Evolutionary conservation across 2,113 vertebrate species (phyloP), one percentile per base, ranked within the genome.

Genomic region (Noturus placidus): DNA sequence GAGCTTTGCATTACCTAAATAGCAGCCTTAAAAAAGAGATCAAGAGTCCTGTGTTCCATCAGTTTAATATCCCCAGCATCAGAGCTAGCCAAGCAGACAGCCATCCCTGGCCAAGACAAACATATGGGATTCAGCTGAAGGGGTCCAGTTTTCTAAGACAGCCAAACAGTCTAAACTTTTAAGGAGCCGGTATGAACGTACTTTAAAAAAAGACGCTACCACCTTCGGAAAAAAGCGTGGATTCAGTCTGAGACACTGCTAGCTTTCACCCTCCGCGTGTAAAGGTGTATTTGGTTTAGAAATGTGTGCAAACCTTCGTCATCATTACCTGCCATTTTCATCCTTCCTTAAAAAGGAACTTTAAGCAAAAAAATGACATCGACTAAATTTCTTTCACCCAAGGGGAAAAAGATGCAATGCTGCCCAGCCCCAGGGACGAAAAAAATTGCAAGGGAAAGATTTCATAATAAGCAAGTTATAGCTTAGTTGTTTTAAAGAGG

Each of bases 41-140:
- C 95, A 97, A 97, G 96, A 95, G 96, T 93, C 92, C 97, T 97
- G 96, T 96, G 96, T 97, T 97, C 93, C 96, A 96, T 96, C 96
- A 91, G 91, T 94, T 96, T 95, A 95, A 95, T 95, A 96, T 95
- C 96, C 95, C 95, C 94, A 91, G 94, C 95, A 93, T 96, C 93
- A 89, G 94, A 92, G 88, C 88, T 56, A 17, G 96, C 97, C 95
- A 93, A 95, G 97, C 96, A 98, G 97, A 99, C 97, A 95, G 91
- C 86, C 86, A 89, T n/a, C 25, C 8, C 61, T 91, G 92, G 97
- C 98, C 98, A 99, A 99, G 91, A 94, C 96, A 97, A 98, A 98
- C 97, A 99, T 92, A 90, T 93, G 95, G 95, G 95, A 94, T 94
- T 96, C 90, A 95, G 96, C 95, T 92, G 92, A 92, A 93, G 92